phyloP scores from a whole-genome alignment of 2,888 invertebrate species.

The Stictocephala bisonia region DNA sequence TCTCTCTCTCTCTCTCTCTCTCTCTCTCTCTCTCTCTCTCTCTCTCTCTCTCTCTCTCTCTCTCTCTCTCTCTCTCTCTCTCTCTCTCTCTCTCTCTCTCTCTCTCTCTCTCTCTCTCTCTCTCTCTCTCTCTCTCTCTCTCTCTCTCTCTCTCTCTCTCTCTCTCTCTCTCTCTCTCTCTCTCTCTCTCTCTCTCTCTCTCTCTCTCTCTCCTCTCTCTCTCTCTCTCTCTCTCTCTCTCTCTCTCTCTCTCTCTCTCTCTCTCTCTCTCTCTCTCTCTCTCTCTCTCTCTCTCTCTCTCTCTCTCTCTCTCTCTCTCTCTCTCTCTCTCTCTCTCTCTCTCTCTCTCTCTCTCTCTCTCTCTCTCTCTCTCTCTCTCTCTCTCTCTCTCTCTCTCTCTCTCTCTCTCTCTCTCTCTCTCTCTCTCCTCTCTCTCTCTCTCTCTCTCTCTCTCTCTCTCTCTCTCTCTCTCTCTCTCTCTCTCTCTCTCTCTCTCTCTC shows the following conservation, averaged over 20 bases:
- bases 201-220: conserved; percentile 23
- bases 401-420: no score
- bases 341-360: not conserved
- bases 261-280: conserved; percentile 42
- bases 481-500: no score
- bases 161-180: not conserved
- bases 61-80: no score
- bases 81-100: no score
- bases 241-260: not conserved
- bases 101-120: conserved; percentile 5
- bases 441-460: no score
- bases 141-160: not conserved
- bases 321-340: not conserved
- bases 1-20: no score
- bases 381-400: no score
- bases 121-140: not conserved
- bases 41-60: no score
- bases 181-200: conserved; percentile 44
- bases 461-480: no score
- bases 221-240: not conserved
- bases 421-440: no score
- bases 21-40: no score
- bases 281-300: conserved; percentile 33
- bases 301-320: not conserved
- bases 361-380: not conserved